A percentile compares a stretch with the other conserved stretches of the same genome.
phyloP scores from a whole-genome alignment of 1,140 invertebrate genomes.

The Artemia franciscana region DNA sequence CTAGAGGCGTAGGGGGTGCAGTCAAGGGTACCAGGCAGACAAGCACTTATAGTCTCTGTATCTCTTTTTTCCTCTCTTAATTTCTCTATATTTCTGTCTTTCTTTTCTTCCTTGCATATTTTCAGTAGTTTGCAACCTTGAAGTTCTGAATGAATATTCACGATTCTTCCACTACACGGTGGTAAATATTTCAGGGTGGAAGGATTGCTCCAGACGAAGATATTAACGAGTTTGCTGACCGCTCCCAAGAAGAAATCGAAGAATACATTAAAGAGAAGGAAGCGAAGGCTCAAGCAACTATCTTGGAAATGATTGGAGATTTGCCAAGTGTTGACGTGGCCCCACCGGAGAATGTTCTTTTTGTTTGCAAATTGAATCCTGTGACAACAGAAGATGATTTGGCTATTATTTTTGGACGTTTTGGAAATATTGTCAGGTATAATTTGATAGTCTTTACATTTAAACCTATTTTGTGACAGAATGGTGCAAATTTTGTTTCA shows the following conservation, averaged over 20 bases:
- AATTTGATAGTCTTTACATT: too few relatives aligned
- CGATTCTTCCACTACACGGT: conserved; percentile 1
- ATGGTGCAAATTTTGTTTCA: too few relatives aligned
- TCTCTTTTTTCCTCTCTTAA: too few relatives aligned
- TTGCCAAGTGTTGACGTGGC: conserved; percentile 88
- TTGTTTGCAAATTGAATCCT: conserved; percentile 99
- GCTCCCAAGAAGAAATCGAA: conserved; percentile 52
- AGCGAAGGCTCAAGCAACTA: conserved; percentile 83
- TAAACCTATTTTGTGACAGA: too few relatives aligned
- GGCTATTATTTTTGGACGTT: conserved; percentile 91
- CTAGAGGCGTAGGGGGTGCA: too few relatives aligned
- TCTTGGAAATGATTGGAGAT: conserved; percentile 96
- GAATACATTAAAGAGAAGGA: conserved; percentile 76
- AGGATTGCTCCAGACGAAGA: conserved; percentile 84
- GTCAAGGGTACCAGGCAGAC: too few relatives aligned
- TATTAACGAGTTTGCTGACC: conserved; percentile 71
- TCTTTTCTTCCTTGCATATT: too few relatives aligned
- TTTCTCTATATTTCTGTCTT: too few relatives aligned
- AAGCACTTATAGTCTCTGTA: too few relatives aligned
- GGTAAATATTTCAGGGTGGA: conserved; percentile 33
- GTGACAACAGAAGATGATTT: conserved; percentile 93
- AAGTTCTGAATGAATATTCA: background rate
- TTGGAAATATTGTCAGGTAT: conserved; percentile 70
- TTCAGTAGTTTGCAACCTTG: background rate
- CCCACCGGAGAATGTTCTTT: conserved; percentile 95